Base-by-base conservation (phyloP, 1,140 invertebrate species). In the Drosophila insularis region DNA sequence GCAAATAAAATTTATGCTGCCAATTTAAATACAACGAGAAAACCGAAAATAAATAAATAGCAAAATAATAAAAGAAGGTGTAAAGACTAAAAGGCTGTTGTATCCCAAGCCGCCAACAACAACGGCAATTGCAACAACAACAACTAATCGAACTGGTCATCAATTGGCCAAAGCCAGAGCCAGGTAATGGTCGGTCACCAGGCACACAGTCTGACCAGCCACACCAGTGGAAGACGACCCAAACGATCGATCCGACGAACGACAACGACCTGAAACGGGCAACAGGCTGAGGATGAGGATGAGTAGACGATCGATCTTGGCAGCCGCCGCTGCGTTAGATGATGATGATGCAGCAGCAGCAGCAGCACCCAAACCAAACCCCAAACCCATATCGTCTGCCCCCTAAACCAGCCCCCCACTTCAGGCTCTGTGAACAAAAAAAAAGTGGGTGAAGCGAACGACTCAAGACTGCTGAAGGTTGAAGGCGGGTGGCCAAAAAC, bases 61-160 rank as follows among this genome's bases (percentile, higher is more conserved):
- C 71, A 79, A 81, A 86, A 86, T 86, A 86, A 86, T 86, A 86
- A 87, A 87, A 81, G 66, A 78, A 89, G 84, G 84, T 89, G 84
- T 89, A 89, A 89, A 84, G 71, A 84, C 76, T 82, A 74, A 80
- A 80, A 87, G 84, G 69, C 81, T 76, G 81, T 5, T 19, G 50
- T 71, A 80, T 59, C 68, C 43, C 71, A 68, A 71, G 74, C 66
- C 73, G 73, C 64, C 63, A 76, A 39, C 74, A 55, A 32, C 63
- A 72, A 23, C 46, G 68, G 5, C 62, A 66, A 17, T 37, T 50
- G 8, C 74, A 78, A 46, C 82, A 86, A 80, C 74, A 90, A 84
- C 82, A 90, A 90, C 87, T 90, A 90, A 90, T 90, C 87, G 87
- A 82, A 81, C 82, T 87, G 87, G 80, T 90, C 87, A 90, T 90